These are phyloP conservation scores for Chloroceryle aenea DNA, from an alignment of 2,113 vertebrate genomes.

Conservation along the genomic window DNA sequence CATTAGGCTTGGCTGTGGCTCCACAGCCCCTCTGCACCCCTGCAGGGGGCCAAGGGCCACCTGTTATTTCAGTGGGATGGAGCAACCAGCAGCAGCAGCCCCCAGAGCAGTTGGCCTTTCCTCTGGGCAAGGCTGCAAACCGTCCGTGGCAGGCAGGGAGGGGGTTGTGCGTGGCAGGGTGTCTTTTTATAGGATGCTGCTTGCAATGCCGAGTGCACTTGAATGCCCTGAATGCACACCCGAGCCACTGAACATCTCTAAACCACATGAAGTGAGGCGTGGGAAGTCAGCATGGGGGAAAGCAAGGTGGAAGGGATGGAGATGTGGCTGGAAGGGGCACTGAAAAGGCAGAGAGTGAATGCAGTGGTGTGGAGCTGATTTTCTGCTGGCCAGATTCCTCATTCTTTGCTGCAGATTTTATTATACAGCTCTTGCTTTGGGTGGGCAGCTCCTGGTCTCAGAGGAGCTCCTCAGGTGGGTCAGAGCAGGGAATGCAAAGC, in stretches of 20 bases:
- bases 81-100: neutral
- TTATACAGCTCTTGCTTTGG: neutral
- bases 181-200: neutral
- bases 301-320: neutral
- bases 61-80: neutral
- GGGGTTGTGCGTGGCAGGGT: neutral
- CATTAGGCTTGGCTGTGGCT: rapidly evolving
- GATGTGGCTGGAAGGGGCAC: neutral
- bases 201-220: neutral
- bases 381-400: rapidly evolving
- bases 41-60: neutral
- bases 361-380: rapidly evolving
- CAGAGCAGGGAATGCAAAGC: neutral
- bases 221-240: neutral
- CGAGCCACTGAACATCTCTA: neutral
- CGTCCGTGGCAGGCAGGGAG: rapidly evolving
- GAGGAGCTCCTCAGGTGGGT: neutral
- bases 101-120: neutral
- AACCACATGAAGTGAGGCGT: neutral
- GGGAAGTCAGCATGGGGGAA: rapidly evolving
- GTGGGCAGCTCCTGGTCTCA: neutral
- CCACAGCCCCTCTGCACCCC: neutral
- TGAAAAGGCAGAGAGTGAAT: neutral
- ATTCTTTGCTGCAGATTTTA: neutral
- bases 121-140: neutral